These are phyloP conservation scores for Atrichornis clamosus DNA, from an alignment of 2,113 vertebrate species.

Conservation along the genomic window DNA sequence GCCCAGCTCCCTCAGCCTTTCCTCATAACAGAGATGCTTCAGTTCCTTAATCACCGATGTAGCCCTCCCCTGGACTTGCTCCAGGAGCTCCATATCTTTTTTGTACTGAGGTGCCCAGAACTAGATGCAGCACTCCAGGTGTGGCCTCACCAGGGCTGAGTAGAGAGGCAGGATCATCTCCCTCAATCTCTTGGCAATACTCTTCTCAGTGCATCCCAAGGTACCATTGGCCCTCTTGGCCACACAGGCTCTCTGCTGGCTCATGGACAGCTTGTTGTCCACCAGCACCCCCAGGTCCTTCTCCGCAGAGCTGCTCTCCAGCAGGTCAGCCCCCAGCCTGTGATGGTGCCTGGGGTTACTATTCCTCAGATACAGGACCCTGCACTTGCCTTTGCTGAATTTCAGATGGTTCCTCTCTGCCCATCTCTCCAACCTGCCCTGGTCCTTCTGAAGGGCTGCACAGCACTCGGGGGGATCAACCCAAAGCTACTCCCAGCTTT, in stretches of 20 bases:
- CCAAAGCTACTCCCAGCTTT: not conserved
- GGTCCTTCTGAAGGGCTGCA: not conserved
- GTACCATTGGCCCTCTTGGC: not conserved
- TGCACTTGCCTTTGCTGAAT: not conserved
- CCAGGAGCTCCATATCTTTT: not conserved
- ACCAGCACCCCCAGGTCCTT: not conserved
- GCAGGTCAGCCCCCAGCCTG: not conserved
- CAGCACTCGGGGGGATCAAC: not conserved
- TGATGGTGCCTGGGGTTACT: not conserved
- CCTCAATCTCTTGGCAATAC: accelerated
- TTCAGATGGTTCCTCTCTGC: not conserved
- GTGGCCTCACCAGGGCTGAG: not conserved
- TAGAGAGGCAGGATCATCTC: not conserved
- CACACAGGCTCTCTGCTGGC: not conserved
- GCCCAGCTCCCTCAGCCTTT: not conserved
- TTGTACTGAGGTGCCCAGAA: not conserved
- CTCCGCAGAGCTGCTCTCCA: not conserved
- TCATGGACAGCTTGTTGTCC: not conserved
- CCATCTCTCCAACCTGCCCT: not conserved
- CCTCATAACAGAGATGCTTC: accelerated
- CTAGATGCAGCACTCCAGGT: not conserved
- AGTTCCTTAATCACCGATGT: not conserved
- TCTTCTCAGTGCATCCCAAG: not conserved
- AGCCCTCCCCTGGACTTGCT: accelerated
- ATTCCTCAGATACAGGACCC: not conserved